Conservation (phyloP, 2,888 invertebrate species). For the Lithophane socia region DNA sequence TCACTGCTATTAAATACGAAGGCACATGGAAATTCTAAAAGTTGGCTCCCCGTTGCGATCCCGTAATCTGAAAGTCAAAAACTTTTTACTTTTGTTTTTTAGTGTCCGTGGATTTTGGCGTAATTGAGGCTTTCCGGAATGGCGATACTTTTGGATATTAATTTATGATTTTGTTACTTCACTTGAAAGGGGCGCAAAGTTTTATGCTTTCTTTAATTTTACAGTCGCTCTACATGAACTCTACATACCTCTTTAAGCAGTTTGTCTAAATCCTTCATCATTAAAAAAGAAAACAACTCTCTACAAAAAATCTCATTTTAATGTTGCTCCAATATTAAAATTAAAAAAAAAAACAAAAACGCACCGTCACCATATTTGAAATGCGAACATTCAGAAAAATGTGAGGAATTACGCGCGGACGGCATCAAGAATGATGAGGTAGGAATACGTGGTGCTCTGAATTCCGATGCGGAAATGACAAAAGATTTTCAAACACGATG, state of each 20-base stretch:
- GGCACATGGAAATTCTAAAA: conserved; percentile 94
- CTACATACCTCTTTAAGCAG: no score
- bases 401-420: conserved; percentile 53
- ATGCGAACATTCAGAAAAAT: conserved; percentile 57
- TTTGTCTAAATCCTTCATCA: neutral
- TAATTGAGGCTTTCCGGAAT: conserved; percentile 49
- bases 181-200: neutral
- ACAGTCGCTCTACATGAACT: no score
- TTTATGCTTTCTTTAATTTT: neutral
- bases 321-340: neutral
- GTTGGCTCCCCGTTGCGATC: conserved; percentile 94
- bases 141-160: conserved; percentile 49
- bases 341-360: conserved; percentile 17
- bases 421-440: conserved; percentile 54
- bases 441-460: conserved; percentile 47
- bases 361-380: conserved; percentile 44
- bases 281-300: neutral
- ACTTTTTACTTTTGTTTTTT: conserved; percentile 60
- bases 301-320: neutral
- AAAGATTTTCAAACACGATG: conserved; percentile 48
- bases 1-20: conserved; percentile 97
- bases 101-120: conserved; percentile 38
- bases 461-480: conserved; percentile 53
- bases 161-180: conserved; percentile 38
- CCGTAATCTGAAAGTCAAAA: conserved; percentile 94